Evolutionary conservation across 2,113 vertebrate species (phyloP), one percentile per base, ranked within the genome.

Genomic region (Entosphenus tridentatus): DNA sequence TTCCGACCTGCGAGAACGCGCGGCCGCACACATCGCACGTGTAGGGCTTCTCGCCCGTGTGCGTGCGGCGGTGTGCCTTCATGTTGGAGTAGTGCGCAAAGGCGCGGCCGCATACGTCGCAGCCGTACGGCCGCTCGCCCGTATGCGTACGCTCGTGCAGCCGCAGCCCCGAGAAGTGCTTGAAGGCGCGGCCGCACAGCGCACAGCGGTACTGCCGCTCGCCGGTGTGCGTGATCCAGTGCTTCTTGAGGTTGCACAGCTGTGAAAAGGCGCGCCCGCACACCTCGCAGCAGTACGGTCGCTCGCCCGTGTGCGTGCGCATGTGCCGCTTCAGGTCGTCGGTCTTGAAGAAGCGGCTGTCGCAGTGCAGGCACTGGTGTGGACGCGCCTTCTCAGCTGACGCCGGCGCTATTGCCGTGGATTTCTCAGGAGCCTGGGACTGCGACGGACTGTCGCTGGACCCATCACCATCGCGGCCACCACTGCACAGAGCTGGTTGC

Each of bases 21-120:
- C 21, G n/a, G 62, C 62, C 62, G 62, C 62, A 65, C n/a, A 65
- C 21, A 65, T n/a, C n/a, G 62, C 62, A 65, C 21, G n/a, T 21
- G 62, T 65, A 65, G n/a, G 62, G 62, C n/a, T 21, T n/a, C 62
- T 65, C 62, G 21, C 62, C 62, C 9, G 62, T 65, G 21, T 65
- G 62, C n/a, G 21, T 65, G n/a, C 62, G n/a, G 9, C n/a, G 21
- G 62, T 65, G 62, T 65, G 62, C 21, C 21, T 21, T n/a, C 62
- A 65, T 16, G 21, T 65, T 65, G n/a, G 62, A 65, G n/a, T n/a
- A 65, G 9, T 65, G 62, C 2, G 62, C n/a, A 21, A 65, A 65
- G 62, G n/a, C 62, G n/a, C 62, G 62, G 21, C 62, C 62, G 10
- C 62, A 65, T 2, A 21, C 21, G n/a, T 65, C 62, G 10, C 62